Conservation (phyloP, 2,888 invertebrate species). For the Lacanobia wlatinum region DNA sequence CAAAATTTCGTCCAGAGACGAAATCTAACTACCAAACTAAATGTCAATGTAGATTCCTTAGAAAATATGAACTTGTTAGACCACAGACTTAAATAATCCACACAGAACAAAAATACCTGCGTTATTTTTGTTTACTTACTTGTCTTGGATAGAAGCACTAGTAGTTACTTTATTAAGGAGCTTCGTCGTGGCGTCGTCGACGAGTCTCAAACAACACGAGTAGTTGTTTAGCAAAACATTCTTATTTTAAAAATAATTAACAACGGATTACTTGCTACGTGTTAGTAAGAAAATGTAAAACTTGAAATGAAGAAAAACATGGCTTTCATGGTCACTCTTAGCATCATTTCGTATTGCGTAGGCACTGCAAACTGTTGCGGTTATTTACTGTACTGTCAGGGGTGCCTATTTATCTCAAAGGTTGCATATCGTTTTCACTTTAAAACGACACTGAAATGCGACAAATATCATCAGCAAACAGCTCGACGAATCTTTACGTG, state of each 20-base stretch:
- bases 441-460: too few relatives aligned
- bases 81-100: slow-evolving; percentile 2
- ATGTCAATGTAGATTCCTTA: background rate
- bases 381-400: too few relatives aligned
- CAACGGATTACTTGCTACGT: slow-evolving; percentile 1
- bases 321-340: too few relatives aligned
- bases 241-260: slow-evolving; percentile 14
- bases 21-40: too few relatives aligned
- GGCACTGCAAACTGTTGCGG: too few relatives aligned
- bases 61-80: background rate
- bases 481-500: too few relatives aligned
- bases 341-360: too few relatives aligned
- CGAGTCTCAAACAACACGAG: background rate
- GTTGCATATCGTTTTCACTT: too few relatives aligned
- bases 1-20: too few relatives aligned
- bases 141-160: slow-evolving; percentile 9
- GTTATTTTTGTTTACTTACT: slow-evolving; percentile 19
- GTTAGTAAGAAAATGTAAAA: background rate
- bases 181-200: slow-evolving; percentile 2
- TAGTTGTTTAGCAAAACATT: background rate
- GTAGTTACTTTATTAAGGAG: slow-evolving; percentile 6
- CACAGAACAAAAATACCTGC: background rate
- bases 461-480: too few relatives aligned
- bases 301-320: background rate
- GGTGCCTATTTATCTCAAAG: too few relatives aligned